Evolutionary conservation across 2,888 invertebrate species (phyloP).

Genomic region (Leptopterna dolabrata): DNA sequence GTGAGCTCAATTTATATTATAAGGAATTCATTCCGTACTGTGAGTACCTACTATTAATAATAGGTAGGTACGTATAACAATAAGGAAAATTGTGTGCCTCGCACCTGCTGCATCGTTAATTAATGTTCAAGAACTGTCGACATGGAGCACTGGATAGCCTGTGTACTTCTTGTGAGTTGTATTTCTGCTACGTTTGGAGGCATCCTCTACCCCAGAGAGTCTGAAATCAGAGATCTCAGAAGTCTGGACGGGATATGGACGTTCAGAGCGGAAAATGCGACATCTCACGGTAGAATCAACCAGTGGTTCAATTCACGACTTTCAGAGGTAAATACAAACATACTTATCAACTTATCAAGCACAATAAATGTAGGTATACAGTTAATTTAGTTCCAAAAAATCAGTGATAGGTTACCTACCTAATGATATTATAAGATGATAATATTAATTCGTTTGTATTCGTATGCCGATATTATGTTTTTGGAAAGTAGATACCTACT

Average conservation of each 20-base stretch:
- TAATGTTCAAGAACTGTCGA: neutral
- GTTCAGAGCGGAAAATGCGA: conserved; percentile 78
- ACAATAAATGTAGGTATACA: neutral
- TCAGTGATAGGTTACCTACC: too few species aligned
- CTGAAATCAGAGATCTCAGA: conserved; percentile 83
- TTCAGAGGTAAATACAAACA: conserved; percentile 70
- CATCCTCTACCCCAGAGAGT: conserved; percentile 81
- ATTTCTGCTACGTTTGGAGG: conserved; percentile 55
- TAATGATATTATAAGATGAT: too few species aligned
- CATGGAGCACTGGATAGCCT: neutral
- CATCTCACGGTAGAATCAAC: conserved; percentile 79
- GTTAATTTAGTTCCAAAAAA: neutral
- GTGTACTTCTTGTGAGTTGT: neutral
- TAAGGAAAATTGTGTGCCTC: too few species aligned
- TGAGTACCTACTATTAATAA: too few species aligned
- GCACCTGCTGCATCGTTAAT: too few species aligned
- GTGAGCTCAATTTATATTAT: too few species aligned
- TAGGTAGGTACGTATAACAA: too few species aligned
- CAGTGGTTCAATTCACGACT: conserved; percentile 82
- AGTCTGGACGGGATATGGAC: conserved; percentile 92
- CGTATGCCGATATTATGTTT: too few species aligned
- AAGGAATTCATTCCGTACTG: too few species aligned
- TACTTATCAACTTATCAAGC: too few species aligned
- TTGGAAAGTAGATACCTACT: too few species aligned
- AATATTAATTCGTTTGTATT: too few species aligned